Evolutionary conservation across 2,797 vertebrate species (phyloP).

Genomic region (Borostomias antarcticus): DNA sequence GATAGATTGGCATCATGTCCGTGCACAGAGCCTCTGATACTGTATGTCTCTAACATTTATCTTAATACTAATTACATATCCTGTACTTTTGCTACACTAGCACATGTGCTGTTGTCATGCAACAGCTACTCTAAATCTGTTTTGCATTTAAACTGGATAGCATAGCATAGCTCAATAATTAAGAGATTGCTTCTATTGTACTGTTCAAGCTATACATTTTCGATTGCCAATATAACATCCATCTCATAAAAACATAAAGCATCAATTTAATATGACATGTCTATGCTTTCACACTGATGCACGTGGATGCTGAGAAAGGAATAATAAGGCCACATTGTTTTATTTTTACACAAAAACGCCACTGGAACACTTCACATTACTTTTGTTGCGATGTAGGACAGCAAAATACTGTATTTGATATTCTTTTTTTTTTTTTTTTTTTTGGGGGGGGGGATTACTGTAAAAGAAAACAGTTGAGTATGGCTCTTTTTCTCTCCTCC

Average conservation of each 20-base stretch:
- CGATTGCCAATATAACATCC: background rate
- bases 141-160: no score
- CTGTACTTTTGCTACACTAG: no score
- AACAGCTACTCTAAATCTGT: no score
- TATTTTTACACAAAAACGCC: constrained; percentile 22
- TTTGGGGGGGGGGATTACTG: no score
- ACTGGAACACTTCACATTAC: constrained; percentile 7
- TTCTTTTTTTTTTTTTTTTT: no score
- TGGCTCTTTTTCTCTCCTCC: constrained; percentile 28
- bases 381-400: constrained; percentile 22
- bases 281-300: constrained; percentile 44
- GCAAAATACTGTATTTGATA: constrained; percentile 20
- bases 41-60: no score
- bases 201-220: background rate
- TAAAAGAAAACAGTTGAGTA: constrained; percentile 27
- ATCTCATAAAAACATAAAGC: background rate
- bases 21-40: no score
- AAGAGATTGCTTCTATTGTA: no score
- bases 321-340: constrained; percentile 55
- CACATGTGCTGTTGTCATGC: no score
- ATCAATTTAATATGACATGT: constrained; percentile 12
- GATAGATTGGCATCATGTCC: no score
- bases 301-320: constrained; percentile 36
- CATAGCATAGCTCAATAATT: no score
- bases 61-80: no score